A percentile compares a stretch with the other conserved stretches of the same genome.
Conservation (phyloP, 2,888 invertebrate genomes). For the Eubasilissa splendida region DNA sequence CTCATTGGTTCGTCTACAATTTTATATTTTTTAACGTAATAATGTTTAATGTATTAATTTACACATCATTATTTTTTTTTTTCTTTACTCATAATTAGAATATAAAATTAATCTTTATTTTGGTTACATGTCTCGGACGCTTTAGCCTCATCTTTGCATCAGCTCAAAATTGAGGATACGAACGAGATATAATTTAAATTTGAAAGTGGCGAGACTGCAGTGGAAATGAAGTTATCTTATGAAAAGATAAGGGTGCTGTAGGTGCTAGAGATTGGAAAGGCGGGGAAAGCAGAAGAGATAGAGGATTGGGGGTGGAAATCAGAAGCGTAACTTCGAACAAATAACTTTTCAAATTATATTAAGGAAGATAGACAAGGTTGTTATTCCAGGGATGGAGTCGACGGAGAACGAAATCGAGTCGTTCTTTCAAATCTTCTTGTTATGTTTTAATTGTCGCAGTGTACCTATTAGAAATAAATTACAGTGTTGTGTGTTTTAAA, state of each 20-base stretch:
- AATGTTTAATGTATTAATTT: no score
- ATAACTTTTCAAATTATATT: slow-evolving; percentile 52
- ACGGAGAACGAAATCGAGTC: background rate
- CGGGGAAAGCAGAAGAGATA: slow-evolving; percentile 7
- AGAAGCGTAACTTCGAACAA: slow-evolving; percentile 50
- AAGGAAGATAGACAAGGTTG: slow-evolving; percentile 40
- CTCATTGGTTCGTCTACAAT: no score
- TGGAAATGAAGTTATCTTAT: slow-evolving; percentile 33
- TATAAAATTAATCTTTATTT: no score
- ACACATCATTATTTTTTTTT: no score
- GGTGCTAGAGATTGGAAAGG: slow-evolving; percentile 31
- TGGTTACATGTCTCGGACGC: no score
- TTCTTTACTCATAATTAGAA: no score
- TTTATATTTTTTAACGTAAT: no score
- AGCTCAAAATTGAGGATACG: background rate
- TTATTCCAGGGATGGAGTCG: background rate
- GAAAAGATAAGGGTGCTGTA: slow-evolving; percentile 13
- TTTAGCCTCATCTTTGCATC: background rate
- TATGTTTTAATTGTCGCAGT: slow-evolving; percentile 5
- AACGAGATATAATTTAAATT: slow-evolving; percentile 27
- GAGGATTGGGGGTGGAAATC: slow-evolving; percentile 37
- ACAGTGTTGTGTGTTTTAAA: no score
- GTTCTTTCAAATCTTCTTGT: background rate
- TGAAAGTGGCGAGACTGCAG: slow-evolving; percentile 16
- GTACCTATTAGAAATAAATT: background rate